Percentiles rank a stretch among this genome's conserved stretches.
Evolutionary conservation across 1,140 invertebrate genomes (phyloP).

Genomic region (Panagrolaimus sp.): DNA sequence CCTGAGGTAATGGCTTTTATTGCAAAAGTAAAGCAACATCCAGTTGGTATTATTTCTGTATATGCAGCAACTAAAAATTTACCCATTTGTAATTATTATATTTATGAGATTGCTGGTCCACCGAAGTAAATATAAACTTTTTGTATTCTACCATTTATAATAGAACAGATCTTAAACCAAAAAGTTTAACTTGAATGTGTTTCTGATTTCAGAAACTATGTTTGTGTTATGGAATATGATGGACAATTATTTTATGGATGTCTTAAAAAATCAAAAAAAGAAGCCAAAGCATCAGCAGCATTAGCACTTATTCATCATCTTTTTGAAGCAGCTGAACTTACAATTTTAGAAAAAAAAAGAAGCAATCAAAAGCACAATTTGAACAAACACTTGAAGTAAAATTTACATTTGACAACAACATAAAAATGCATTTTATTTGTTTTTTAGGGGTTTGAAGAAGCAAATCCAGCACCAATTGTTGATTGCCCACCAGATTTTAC

Average conservation of each 20-base stretch:
- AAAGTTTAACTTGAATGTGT: background rate
- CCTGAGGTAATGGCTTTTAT: background rate
- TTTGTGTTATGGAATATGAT: slow-evolving; percentile 4
- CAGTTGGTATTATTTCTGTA: background rate
- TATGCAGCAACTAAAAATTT: background rate
- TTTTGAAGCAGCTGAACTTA: background rate
- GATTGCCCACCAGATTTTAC: background rate
- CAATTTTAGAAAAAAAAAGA: background rate
- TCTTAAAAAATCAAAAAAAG: background rate
- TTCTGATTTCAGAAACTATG: background rate
- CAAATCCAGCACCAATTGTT: background rate
- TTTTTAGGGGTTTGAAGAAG: background rate
- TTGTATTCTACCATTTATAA: too few species aligned
- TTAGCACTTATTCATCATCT: background rate
- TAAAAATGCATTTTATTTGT: background rate
- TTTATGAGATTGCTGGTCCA: background rate
- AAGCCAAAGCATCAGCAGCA: background rate
- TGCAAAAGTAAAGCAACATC: background rate
- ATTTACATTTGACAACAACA: background rate
- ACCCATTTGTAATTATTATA: background rate
- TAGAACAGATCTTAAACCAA: background rate
- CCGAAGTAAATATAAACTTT: background rate
- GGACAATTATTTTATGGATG: background rate
- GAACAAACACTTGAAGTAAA: background rate
- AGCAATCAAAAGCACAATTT: background rate